Evolutionary conservation across 1,140 invertebrate species (phyloP).

Genomic region (Drosophila micromelanica): DNA sequence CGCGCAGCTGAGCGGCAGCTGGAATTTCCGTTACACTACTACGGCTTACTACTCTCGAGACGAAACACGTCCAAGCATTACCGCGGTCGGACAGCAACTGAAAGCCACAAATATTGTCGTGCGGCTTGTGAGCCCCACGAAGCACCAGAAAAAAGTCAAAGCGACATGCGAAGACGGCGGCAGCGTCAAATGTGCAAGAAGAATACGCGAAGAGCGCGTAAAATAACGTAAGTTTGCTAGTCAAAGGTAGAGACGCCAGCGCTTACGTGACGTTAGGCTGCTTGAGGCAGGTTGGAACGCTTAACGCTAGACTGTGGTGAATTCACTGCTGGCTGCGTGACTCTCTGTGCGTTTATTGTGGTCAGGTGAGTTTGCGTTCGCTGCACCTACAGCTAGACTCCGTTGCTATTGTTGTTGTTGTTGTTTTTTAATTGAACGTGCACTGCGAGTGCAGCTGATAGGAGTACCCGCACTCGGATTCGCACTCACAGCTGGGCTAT

Average conservation of each 20-base stretch:
- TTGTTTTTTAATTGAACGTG: conserved; percentile 62
- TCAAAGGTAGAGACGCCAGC: conserved; percentile 12
- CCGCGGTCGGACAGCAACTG: conserved; percentile 66
- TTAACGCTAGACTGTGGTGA: conserved; percentile 42
- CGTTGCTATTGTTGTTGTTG: conserved; percentile 40
- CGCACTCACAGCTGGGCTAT: conserved; percentile 42
- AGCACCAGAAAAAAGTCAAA: conserved; percentile 39
- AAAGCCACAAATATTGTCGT: conserved; percentile 61
- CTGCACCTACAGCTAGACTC: conserved; percentile 52
- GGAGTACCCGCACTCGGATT: conserved; percentile 37
- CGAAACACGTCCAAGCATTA: conserved; percentile 56
- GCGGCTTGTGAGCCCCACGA: conserved; percentile 46
- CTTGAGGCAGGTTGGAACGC: conserved; percentile 68
- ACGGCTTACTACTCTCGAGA: conserved; percentile 8
- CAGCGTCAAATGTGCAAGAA: conserved; percentile 38
- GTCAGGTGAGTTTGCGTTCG: conserved; percentile 64
- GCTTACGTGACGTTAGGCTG: conserved; percentile 39
- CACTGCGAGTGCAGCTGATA: conserved; percentile 46
- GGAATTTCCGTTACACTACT: conserved; percentile 36
- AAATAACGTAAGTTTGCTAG: conserved; percentile 23
- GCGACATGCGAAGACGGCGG: conserved; percentile 14
- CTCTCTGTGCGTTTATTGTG: conserved; percentile 39
- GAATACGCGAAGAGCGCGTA: conserved; percentile 35
- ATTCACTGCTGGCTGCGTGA: conserved; percentile 11
- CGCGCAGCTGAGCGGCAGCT: conserved; percentile 72